These are phyloP conservation scores for Fulmarus glacialis DNA, from an alignment of 2,113 vertebrate genomes.

Conservation along the genomic window DNA sequence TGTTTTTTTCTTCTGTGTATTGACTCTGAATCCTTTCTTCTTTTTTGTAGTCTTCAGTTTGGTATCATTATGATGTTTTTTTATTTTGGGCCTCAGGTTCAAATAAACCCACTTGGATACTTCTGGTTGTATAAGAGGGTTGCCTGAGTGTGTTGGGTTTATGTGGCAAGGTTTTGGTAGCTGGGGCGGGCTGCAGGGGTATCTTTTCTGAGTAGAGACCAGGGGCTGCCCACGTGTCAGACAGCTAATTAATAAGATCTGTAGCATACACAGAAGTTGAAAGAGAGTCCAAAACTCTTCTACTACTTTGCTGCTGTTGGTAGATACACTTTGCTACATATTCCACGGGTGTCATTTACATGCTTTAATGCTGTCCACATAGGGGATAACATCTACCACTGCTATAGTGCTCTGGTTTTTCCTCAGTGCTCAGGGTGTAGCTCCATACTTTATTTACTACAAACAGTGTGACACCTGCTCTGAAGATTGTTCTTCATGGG, in stretches of 20 bases:
- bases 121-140: background rate
- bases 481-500: background rate
- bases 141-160: background rate
- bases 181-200: background rate
- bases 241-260: background rate
- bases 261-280: background rate
- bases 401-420: background rate
- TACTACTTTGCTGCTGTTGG: background rate
- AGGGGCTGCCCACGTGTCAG: background rate
- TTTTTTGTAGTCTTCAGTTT: background rate
- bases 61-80: background rate
- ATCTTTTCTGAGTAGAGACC: background rate
- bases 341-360: background rate
- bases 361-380: background rate
- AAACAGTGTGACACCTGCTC: background rate
- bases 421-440: background rate
- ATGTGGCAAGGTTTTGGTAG: background rate
- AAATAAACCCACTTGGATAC: background rate
- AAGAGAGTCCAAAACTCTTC: background rate
- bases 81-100: background rate
- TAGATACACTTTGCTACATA: background rate
- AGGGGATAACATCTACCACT: background rate
- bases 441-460: background rate
- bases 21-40: background rate
- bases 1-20: background rate